Evolutionary conservation across 2,888 invertebrate genomes (phyloP).

Genomic region (Pyralis farinalis): DNA sequence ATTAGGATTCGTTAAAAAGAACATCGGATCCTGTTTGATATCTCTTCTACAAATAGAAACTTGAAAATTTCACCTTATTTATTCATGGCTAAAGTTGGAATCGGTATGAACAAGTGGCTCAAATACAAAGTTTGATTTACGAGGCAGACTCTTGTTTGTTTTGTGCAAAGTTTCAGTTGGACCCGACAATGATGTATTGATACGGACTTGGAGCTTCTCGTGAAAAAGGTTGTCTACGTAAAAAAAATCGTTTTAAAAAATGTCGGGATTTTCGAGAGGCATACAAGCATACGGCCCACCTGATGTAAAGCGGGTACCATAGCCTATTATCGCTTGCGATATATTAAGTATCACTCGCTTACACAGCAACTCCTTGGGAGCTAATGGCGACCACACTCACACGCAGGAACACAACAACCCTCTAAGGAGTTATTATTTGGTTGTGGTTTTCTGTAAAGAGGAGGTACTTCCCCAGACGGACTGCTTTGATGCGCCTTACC

Average conservation of each 20-base stretch:
- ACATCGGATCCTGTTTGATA: background rate
- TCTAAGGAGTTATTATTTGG: too few relatives aligned
- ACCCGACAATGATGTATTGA: constrained; percentile 7
- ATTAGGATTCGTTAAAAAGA: background rate
- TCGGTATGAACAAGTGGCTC: background rate
- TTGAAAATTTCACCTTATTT: background rate
- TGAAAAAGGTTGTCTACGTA: background rate
- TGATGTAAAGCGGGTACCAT: too few relatives aligned
- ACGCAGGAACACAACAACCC: too few relatives aligned
- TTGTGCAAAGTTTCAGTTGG: constrained; percentile 4
- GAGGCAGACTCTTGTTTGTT: constrained; percentile 1
- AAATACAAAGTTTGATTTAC: constrained; percentile 4
- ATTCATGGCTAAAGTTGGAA: background rate
- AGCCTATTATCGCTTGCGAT: too few relatives aligned
- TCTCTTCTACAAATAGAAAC: background rate
- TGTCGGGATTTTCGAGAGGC: too few relatives aligned
- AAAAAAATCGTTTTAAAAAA: background rate
- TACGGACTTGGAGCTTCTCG: background rate
- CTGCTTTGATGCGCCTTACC: too few relatives aligned
- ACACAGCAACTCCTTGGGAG: too few relatives aligned
- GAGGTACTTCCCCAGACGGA: too few relatives aligned
- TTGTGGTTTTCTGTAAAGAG: too few relatives aligned
- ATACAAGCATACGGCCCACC: too few relatives aligned
- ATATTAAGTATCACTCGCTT: too few relatives aligned
- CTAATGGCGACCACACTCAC: too few relatives aligned